These are phyloP conservation scores for Neria commutata DNA, from an alignment of 2,888 invertebrate species.

Conservation along the genomic window DNA sequence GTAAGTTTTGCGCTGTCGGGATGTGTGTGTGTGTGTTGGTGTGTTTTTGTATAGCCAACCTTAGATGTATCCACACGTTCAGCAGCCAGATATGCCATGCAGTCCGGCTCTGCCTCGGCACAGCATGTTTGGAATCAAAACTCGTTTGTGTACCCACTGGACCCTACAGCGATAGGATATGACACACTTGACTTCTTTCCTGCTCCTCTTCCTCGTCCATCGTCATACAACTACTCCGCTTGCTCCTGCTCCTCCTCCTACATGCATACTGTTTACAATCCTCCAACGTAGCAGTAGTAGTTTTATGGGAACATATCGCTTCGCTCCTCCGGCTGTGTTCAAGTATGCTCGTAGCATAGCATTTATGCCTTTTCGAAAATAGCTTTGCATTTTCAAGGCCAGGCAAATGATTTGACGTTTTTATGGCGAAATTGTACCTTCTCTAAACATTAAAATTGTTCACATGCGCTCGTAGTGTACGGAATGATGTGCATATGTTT, in stretches of 20 bases:
- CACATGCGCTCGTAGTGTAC: constrained; percentile 24
- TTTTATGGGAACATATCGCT: no score
- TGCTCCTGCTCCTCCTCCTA: not conserved
- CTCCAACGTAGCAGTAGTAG: not conserved
- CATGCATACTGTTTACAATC: constrained; percentile 2
- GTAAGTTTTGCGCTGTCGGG: not conserved
- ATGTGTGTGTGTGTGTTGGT: not conserved
- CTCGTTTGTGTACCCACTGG: constrained; percentile 1
- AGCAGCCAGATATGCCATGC: not conserved
- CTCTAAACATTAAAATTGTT: no score
- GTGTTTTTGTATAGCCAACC: not conserved
- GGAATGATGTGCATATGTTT: constrained; percentile 45
- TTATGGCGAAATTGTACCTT: no score
- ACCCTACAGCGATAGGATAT: constrained; percentile 6
- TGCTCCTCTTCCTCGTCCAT: not conserved
- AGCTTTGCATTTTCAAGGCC: constrained; percentile 13
- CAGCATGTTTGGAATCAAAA: constrained; percentile 2
- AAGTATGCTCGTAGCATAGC: not conserved
- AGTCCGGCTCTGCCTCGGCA: not conserved
- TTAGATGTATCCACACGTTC: not conserved
- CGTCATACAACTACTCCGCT: no score
- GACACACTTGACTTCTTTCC: constrained; percentile 6
- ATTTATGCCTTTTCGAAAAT: not conserved
- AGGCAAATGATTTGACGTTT: not conserved
- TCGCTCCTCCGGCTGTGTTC: no score